Evolutionary conservation across 2,888 invertebrate genomes (phyloP), one percentile per base, ranked within the genome.

Genomic region (Microplitis manilae): DNA sequence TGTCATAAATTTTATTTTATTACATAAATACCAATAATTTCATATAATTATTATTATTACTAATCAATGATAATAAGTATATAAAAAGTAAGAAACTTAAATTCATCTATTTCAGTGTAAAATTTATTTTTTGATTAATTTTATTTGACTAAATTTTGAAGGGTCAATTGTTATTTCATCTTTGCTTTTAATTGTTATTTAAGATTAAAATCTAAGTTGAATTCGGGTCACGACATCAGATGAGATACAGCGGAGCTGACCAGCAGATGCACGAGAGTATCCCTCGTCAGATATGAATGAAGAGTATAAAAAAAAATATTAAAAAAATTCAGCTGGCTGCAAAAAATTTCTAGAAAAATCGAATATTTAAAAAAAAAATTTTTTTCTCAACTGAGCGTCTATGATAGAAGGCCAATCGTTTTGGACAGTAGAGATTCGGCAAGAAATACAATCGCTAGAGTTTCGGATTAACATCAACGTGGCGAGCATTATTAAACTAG

Each of bases 371-470:
- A 50, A 50, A 75, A 78, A 75, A 75, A 78, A 75, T 77, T 81
- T 82, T 81, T 83, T 80, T 78, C 73, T 64, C 77, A 41, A 70
- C 64, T 20, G 30, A 68, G 68, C 72, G 73, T 39, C 75, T 74
- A 81, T 81, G 83, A 86, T 86, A 88, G 87, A 85, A 85, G 85
- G 84, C 84, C 39, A n/a, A 84, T 80, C 86, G 65, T 82, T 81
- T 81, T 79, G 74, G 80, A 79, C 81, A 86, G 86, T 86, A 87
- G 13, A 50, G 13, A 50, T 84, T 85, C 61, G 72, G 72, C 67
- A 75, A 69, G 87, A 87, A 88, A 88, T 85, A 86, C 86, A 87
- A 88, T 88, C 87, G 84, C 80, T 81, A 82, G 20, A 20, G 86
- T 85, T 85, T 82, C 84, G 84, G 86, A 87, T 87, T 87, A 86